Conservation (phyloP, 2,888 invertebrate genomes). For the Parapristionchus giblindavisi region DNA sequence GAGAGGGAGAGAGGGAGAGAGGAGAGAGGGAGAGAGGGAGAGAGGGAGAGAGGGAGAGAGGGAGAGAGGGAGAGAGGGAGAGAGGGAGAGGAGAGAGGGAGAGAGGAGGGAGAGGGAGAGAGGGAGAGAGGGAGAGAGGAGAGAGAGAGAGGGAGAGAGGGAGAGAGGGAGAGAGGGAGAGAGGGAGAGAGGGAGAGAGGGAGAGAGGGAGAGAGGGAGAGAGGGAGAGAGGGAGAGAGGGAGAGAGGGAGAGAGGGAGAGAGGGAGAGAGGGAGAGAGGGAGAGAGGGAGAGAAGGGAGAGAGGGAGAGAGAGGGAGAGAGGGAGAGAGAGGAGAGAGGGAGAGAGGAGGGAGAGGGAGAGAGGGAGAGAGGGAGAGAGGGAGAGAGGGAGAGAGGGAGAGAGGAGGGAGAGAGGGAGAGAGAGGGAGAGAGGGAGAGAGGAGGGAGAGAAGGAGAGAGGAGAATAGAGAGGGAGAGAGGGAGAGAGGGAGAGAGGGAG, state of each 20-base stretch:
- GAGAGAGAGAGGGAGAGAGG: not conserved
- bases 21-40: not conserved
- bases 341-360: not conserved
- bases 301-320: not conserved
- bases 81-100: not conserved
- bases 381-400: too few relatives aligned
- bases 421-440: too few relatives aligned
- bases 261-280: not conserved
- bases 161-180: not conserved
- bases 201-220: not conserved
- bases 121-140: not conserved
- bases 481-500: not conserved
- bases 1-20: not conserved
- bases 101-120: not conserved
- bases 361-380: too few relatives aligned
- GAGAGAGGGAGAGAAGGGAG: not conserved
- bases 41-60: not conserved
- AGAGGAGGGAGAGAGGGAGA: too few relatives aligned
- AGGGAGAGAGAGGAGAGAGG: not conserved
- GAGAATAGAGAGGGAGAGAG: not conserved
- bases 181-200: constrained; percentile 1
- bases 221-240: not conserved
- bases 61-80: not conserved
- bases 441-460: too few relatives aligned
- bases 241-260: not conserved